Evolutionary conservation across 2,888 invertebrate species (phyloP).

Genomic region (Tetranychus piercei): DNA sequence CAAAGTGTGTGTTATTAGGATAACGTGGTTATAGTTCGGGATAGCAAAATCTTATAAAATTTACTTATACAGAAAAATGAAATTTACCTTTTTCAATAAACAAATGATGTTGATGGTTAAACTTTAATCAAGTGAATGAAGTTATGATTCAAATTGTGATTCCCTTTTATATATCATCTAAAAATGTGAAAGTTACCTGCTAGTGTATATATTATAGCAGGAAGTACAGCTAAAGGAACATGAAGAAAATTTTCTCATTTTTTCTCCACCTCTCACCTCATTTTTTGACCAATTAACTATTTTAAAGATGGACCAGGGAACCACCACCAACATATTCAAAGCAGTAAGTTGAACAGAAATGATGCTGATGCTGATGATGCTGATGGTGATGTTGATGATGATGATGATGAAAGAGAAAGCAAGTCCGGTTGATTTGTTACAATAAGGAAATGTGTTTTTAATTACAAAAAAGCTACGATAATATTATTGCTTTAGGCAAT

Average conservation of each 20-base stretch:
- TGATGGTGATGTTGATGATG: not conserved
- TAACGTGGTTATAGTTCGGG: too few relatives aligned
- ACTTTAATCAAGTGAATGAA: not conserved
- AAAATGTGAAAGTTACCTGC: too few relatives aligned
- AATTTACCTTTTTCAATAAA: not conserved
- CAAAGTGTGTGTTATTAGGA: too few relatives aligned
- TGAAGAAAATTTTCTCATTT: not conserved
- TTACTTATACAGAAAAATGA: not conserved
- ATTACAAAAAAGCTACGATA: not conserved
- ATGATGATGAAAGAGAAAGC: not conserved
- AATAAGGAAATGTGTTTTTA: not conserved
- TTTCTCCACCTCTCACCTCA: not conserved
- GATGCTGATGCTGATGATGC: not conserved
- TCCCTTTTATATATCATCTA: not conserved
- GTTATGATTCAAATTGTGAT: not conserved
- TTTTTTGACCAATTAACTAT: not conserved
- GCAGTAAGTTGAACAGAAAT: not conserved
- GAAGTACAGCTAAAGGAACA: too few relatives aligned
- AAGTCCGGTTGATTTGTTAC: conserved; percentile 1
- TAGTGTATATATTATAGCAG: too few relatives aligned
- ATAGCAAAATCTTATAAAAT: too few relatives aligned
- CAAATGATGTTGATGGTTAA: not conserved
- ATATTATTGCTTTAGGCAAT: not conserved
- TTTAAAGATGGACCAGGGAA: not conserved
- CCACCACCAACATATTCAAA: not conserved